Conservation (phyloP, 2,888 invertebrate genomes). For the Lasioglossum malachurum region DNA sequence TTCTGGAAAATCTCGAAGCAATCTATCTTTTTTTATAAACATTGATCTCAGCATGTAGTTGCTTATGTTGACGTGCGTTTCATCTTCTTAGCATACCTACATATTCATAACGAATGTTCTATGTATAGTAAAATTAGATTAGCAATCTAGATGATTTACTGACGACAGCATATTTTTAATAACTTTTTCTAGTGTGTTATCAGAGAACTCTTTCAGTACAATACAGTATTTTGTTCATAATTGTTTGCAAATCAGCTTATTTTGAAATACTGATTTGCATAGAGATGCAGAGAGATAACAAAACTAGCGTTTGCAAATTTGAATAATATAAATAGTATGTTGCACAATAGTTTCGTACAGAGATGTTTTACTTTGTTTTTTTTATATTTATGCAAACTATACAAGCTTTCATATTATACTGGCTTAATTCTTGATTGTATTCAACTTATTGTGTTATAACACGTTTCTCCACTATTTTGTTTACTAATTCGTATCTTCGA, state of each 20-base stretch:
- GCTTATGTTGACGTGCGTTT: not conserved
- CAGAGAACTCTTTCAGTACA: not conserved
- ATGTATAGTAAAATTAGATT: not conserved
- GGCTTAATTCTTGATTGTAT: not conserved
- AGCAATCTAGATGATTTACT: not conserved
- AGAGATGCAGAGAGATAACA: too few relatives aligned
- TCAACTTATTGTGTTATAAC: not conserved
- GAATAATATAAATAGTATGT: not conserved
- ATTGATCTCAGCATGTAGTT: not conserved
- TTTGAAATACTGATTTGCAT: too few relatives aligned
- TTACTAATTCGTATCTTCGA: not conserved
- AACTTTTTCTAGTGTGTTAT: not conserved
- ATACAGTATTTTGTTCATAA: not conserved
- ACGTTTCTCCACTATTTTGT: not conserved
- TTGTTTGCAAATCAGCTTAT: not conserved
- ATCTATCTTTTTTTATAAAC: not conserved
- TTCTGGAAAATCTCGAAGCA: not conserved
- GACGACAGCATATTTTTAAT: not conserved
- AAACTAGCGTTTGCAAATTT: too few relatives aligned
- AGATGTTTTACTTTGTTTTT: too few relatives aligned
- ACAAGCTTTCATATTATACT: too few relatives aligned
- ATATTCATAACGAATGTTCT: not conserved
- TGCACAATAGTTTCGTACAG: too few relatives aligned
- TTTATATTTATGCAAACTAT: too few relatives aligned
- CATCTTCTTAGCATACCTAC: not conserved